Percentiles rank a stretch among this genome's conserved stretches.
Conservation (phyloP, 2,888 invertebrate genomes). For the Ellobium chinense region DNA sequence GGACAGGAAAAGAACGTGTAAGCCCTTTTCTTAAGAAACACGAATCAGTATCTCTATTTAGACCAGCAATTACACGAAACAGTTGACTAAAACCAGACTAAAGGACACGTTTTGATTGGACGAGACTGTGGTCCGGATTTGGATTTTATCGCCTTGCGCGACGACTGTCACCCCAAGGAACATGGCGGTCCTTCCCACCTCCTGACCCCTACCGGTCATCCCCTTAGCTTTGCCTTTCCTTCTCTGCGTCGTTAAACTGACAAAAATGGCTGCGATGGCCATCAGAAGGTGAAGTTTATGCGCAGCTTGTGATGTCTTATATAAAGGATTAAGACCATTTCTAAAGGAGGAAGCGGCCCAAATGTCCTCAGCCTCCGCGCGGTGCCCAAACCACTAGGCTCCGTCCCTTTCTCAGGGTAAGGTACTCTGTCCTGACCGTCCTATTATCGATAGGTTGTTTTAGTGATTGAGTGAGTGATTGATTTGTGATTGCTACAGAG, state of each 20-base stretch:
- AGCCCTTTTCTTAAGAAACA: too few species aligned
- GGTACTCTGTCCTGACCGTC: background rate
- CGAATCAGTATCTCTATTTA: too few species aligned
- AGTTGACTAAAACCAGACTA: background rate
- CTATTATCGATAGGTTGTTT: too few species aligned
- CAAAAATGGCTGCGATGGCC: background rate
- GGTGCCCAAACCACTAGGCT: background rate
- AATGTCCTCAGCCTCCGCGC: background rate
- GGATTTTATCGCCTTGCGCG: background rate
- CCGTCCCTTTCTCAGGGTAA: constrained; percentile 29
- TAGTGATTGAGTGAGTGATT: too few species aligned
- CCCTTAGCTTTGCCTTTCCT: background rate
- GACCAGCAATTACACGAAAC: background rate
- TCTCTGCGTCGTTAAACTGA: background rate
- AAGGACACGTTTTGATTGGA: background rate
- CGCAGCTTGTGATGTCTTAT: background rate
- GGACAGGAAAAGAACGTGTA: too few species aligned
- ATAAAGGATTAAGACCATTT: constrained; percentile 27
- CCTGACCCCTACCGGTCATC: background rate
- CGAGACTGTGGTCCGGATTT: background rate
- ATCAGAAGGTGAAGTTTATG: background rate
- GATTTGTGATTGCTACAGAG: too few species aligned
- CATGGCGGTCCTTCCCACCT: background rate
- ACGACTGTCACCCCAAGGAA: background rate
- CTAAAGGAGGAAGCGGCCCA: constrained; percentile 19